Evolutionary conservation across 1,140 invertebrate species (phyloP).

Genomic region (Lepidurus apus): DNA sequence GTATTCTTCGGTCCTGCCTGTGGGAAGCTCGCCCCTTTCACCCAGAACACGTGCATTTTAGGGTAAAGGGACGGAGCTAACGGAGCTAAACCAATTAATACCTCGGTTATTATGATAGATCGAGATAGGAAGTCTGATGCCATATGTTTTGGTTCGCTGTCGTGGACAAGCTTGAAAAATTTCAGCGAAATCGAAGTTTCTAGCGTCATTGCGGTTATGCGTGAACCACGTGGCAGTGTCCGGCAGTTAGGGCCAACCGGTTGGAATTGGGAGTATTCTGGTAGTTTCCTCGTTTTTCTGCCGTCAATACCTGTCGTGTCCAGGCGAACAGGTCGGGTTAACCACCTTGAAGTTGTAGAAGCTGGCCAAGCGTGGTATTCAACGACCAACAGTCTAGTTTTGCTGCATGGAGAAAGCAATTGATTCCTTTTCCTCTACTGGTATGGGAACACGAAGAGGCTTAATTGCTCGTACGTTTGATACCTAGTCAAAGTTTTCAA

Average conservation of each 20-base stretch:
- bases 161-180: too few species aligned
- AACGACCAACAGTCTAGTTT: background rate
- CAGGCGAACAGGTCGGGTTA: background rate
- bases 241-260: background rate
- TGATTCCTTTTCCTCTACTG: background rate
- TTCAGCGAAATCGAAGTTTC: background rate
- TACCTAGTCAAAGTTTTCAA: background rate
- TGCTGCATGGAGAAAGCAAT: background rate
- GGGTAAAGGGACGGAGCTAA: too few species aligned
- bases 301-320: background rate
- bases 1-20: too few species aligned
- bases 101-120: too few species aligned
- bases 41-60: too few species aligned
- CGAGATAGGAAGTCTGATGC: too few species aligned
- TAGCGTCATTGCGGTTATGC: background rate
- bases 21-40: too few species aligned
- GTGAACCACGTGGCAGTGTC: background rate
- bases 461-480: too few species aligned
- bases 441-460: background rate
- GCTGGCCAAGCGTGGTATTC: background rate
- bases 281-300: background rate
- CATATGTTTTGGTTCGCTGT: too few species aligned
- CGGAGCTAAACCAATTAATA: too few species aligned
- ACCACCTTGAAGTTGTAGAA: constrained; percentile 4
- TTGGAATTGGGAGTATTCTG: background rate